These are phyloP conservation scores for Microtus richardsoni DNA, from an alignment of 2,113 vertebrate genomes.

Conservation along the genomic window DNA sequence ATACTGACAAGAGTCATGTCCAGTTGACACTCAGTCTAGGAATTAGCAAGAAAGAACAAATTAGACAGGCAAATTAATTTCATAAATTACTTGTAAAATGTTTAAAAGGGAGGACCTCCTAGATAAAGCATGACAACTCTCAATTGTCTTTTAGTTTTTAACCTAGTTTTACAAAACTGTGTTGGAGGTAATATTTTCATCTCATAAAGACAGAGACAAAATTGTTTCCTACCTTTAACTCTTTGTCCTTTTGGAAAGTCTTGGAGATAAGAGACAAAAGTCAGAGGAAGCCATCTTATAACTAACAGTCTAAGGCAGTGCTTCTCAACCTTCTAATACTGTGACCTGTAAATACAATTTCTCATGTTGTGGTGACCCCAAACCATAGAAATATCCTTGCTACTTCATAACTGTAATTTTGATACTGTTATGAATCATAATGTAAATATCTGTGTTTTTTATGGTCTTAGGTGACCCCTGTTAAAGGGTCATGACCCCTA, in stretches of 20 bases:
- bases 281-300: neutral
- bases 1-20: neutral
- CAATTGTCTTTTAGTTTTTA: neutral
- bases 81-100: neutral
- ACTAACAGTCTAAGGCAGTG: neutral
- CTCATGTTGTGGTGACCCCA: neutral
- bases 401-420: neutral
- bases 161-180: neutral
- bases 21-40: neutral
- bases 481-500: neutral
- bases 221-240: neutral
- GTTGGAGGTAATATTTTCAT: conserved; percentile 24
- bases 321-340: neutral
- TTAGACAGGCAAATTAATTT: conserved; percentile 1
- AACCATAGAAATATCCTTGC: neutral
- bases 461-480: neutral
- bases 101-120: conserved; percentile 11
- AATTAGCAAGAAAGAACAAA: conserved; percentile 34
- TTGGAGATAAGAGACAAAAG: neutral
- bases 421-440: neutral
- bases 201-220: neutral
- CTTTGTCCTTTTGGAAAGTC: neutral
- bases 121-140: neutral
- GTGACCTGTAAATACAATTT: neutral
- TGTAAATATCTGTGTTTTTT: neutral